Percentiles rank a stretch among this genome's conserved stretches.
These are phyloP conservation scores for Pseudolaguvia tuberculata DNA, from an alignment of 2,113 vertebrate species.

Conservation along the genomic window DNA sequence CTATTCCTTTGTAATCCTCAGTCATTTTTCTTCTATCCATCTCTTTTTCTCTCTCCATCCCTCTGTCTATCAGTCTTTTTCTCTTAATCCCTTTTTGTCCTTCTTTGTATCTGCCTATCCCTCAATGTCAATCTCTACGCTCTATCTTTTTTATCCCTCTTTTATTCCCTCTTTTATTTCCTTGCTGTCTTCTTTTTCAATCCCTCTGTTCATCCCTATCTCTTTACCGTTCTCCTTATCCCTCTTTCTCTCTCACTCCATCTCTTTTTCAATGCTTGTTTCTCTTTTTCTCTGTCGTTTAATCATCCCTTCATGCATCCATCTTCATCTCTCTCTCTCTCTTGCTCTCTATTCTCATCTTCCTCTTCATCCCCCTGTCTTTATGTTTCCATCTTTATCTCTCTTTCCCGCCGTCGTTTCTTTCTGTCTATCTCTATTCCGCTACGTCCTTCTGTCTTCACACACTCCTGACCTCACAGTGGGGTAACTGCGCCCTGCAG, in stretches of 20 bases:
- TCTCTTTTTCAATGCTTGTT: too few species aligned
- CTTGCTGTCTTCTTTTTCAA: not conserved
- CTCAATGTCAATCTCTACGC: too few species aligned
- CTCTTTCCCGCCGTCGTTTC: too few species aligned
- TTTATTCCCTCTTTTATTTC: not conserved
- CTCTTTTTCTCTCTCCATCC: constrained; percentile 3
- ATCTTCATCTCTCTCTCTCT: not conserved
- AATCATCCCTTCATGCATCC: too few species aligned
- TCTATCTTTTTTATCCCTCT: too few species aligned
- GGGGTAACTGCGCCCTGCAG: constrained; percentile 6
- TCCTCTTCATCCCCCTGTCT: constrained; percentile 26
- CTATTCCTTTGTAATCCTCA: constrained; percentile 2
- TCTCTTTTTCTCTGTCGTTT: too few species aligned
- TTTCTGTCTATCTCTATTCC: constrained; percentile 18
- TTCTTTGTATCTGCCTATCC: too few species aligned
- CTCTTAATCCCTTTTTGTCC: too few species aligned
- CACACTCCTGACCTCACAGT: constrained; percentile 34
- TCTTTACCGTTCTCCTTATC: not conserved
- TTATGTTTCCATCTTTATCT: not conserved
- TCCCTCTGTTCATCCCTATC: not conserved
- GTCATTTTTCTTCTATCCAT: not conserved
- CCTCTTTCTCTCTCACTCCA: not conserved
- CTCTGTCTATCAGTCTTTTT: too few species aligned
- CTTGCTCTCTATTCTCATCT: constrained; percentile 10
- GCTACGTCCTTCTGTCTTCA: too few species aligned